phyloP scores from a whole-genome alignment of 1,140 invertebrate species.

The Tetraneura akinire region DNA sequence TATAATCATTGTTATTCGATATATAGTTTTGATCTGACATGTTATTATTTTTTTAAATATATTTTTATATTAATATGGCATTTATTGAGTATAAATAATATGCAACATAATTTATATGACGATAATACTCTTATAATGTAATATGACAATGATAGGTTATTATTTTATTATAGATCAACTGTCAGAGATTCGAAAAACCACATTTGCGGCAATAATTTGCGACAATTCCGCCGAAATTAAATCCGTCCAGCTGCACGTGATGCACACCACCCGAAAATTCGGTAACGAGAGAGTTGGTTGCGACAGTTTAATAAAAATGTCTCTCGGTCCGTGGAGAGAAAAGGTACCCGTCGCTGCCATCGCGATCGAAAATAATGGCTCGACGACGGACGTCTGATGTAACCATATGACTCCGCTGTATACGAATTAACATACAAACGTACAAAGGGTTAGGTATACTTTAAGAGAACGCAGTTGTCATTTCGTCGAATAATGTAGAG shows the following conservation, averaged over 20 bases:
- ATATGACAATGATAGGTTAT: neutral
- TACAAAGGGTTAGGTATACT: too few species aligned
- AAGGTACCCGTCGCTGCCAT: neutral
- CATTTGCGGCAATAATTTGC: constrained; percentile 84
- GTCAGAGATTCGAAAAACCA: constrained; percentile 78
- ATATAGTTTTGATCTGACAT: too few species aligned
- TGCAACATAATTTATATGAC: too few species aligned
- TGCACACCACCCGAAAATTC: constrained; percentile 61
- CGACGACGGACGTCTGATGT: too few species aligned
- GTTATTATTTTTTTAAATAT: too few species aligned
- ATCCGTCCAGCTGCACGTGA: constrained; percentile 75
- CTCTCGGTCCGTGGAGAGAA: constrained; percentile 38
- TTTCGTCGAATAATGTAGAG: too few species aligned
- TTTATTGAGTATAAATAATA: too few species aligned
- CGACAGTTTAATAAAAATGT: constrained; percentile 47
- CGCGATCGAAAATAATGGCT: neutral
- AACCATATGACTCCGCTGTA: too few species aligned
- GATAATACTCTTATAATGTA: neutral
- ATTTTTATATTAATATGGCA: too few species aligned
- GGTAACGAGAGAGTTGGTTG: constrained; percentile 29
- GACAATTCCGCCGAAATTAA: constrained; percentile 79
- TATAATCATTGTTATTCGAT: too few species aligned
- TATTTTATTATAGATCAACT: constrained; percentile 67
- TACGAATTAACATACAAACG: too few species aligned
- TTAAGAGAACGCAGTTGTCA: too few species aligned